Percentiles rank a stretch among this genome's conserved stretches.
Evolutionary conservation across 64 coral and sea anemone genomes (phyloP).

Genomic region (Anthopleura sola): DNA sequence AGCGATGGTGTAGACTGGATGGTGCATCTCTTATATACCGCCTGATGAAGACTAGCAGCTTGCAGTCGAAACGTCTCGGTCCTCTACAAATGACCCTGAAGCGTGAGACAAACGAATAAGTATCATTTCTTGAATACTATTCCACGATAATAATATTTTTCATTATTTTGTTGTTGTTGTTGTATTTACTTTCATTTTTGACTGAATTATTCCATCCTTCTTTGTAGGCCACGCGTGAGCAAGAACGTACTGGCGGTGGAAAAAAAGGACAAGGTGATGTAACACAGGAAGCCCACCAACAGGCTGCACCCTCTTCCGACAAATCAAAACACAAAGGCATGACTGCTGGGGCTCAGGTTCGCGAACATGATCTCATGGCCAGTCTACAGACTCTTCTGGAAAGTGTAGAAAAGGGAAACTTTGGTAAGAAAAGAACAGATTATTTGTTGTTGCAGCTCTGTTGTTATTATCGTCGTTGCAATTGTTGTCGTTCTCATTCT

Average conservation of each 20-base stretch:
- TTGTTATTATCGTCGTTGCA: too few relatives aligned
- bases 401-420: constrained; percentile 80
- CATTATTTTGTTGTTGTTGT: too few relatives aligned
- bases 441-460: not conserved
- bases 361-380: constrained; percentile 89
- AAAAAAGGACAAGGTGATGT: not conserved
- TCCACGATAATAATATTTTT: too few relatives aligned
- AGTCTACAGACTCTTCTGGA: constrained; percentile 80
- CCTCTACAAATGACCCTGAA: too few relatives aligned
- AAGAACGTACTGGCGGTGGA: not conserved
- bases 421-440: constrained; percentile 21
- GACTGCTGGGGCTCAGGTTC: constrained; percentile 63
- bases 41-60: too few relatives aligned
- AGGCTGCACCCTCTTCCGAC: not conserved
- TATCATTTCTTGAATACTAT: too few relatives aligned
- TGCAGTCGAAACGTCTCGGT: too few relatives aligned
- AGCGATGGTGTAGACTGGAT: too few relatives aligned
- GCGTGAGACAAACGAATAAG: too few relatives aligned
- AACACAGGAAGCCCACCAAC: not conserved
- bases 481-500: too few relatives aligned
- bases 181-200: too few relatives aligned
- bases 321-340: constrained; percentile 51
- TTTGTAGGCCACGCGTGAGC: not conserved
- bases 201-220: not conserved
- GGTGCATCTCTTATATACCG: too few relatives aligned